These are phyloP conservation scores for Stramonita haemastoma DNA, from an alignment of 2,888 invertebrate genomes.

Conservation along the genomic window DNA sequence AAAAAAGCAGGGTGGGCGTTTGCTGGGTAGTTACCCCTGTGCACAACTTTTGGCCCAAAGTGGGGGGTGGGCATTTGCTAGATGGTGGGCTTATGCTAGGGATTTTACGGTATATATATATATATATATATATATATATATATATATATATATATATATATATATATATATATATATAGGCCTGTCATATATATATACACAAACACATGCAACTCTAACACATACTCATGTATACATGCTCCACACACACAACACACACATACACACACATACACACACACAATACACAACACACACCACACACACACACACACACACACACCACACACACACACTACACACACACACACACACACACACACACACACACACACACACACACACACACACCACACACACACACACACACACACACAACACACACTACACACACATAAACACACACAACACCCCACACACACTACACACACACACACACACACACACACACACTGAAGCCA, in stretches of 20 bases:
- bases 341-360: not conserved
- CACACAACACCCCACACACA: not conserved
- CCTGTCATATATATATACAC: too few relatives aligned
- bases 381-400: not conserved
- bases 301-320: not conserved
- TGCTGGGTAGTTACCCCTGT: too few relatives aligned
- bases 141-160: not conserved
- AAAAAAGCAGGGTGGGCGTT: too few relatives aligned
- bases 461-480: not conserved
- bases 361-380: not conserved
- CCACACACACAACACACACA: too few relatives aligned
- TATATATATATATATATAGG: not conserved
- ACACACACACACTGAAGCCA: not conserved
- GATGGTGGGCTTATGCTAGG: too few relatives aligned
- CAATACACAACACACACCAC: too few relatives aligned
- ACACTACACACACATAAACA: not conserved
- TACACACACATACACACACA: too few relatives aligned
- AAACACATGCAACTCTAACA: too few relatives aligned
- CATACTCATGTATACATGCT: not conserved
- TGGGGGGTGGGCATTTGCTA: too few relatives aligned
- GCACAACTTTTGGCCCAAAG: too few relatives aligned
- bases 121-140: not conserved
- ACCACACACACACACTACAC: not conserved
- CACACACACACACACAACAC: not conserved
- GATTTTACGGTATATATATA: too few relatives aligned